Percentiles rank a stretch among this genome's conserved stretches.
Conservation (phyloP, 1,140 invertebrate genomes). For the Drosophila teissieri region DNA sequence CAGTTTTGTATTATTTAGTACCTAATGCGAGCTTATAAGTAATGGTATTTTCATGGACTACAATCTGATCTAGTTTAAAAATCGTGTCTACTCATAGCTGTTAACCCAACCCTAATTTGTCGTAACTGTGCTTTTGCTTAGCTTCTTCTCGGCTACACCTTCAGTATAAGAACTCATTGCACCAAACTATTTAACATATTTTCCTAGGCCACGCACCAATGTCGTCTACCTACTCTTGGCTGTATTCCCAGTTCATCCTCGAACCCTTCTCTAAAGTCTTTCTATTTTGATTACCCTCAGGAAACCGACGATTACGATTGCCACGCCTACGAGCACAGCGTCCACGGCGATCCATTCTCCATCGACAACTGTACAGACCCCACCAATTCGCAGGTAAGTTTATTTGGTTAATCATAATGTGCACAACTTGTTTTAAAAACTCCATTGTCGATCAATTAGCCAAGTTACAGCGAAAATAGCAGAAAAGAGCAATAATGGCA, state of each 20-base stretch:
- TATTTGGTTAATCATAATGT: neutral
- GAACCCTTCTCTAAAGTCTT: neutral
- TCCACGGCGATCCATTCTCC: conserved; percentile 64
- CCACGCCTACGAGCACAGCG: conserved; percentile 57
- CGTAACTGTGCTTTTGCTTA: conserved; percentile 70
- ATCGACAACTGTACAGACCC: conserved; percentile 67
- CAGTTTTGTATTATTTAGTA: too few species aligned
- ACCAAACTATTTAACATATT: conserved; percentile 62
- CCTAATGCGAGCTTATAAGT: too few species aligned
- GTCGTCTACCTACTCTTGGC: conserved; percentile 53
- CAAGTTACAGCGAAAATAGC: conserved; percentile 79
- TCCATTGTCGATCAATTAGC: conserved; percentile 45
- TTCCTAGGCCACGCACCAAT: conserved; percentile 76
- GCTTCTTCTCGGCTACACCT: conserved; percentile 50
- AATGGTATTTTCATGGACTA: neutral
- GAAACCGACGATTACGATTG: conserved; percentile 64
- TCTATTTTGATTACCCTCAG: conserved; percentile 34
- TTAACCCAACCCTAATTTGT: conserved; percentile 32
- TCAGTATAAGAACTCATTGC: conserved; percentile 64
- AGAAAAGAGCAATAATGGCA: conserved; percentile 74
- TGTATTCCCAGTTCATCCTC: conserved; percentile 11
- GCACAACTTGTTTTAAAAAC: conserved; percentile 12
- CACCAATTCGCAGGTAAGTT: conserved; percentile 79
- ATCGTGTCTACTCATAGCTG: conserved; percentile 33
- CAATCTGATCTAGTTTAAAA: conserved; percentile 32